Conservation (phyloP, 1,140 invertebrate genomes). For the Drosophila cardini region DNA sequence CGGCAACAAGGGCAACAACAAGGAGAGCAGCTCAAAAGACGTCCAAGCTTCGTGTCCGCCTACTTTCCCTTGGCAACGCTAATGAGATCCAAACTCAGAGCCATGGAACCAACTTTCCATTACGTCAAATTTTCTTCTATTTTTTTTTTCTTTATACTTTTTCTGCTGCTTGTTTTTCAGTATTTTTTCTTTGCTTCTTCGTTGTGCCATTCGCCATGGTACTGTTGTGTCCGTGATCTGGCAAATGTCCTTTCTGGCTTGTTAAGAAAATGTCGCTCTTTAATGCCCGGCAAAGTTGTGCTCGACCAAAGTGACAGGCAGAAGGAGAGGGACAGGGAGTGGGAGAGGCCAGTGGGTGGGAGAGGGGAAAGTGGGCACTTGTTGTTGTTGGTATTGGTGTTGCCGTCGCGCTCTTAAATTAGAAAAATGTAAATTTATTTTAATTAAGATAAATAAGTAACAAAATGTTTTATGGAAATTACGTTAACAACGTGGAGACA, state of each 20-base stretch:
- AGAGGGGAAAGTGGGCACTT: neutral
- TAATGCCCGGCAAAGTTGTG: slow-evolving; percentile 62
- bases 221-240: slow-evolving; percentile 42
- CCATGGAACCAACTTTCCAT: slow-evolving; percentile 70
- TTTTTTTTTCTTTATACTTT: slow-evolving; percentile 44
- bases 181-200: slow-evolving; percentile 49
- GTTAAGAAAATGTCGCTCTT: slow-evolving; percentile 82
- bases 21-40: slow-evolving; percentile 37
- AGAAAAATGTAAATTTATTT: slow-evolving; percentile 85
- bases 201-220: slow-evolving; percentile 19
- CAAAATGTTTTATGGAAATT: slow-evolving; percentile 85
- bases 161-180: slow-evolving; percentile 41
- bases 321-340: neutral
- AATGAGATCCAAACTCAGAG: slow-evolving; percentile 76
- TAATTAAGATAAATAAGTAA: slow-evolving; percentile 85
- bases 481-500: slow-evolving; percentile 76
- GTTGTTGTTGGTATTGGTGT: slow-evolving; percentile 30
- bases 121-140: slow-evolving; percentile 62
- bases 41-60: slow-evolving; percentile 21
- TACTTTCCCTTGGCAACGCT: slow-evolving; percentile 56
- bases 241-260: slow-evolving; percentile 80
- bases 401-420: slow-evolving; percentile 79
- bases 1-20: slow-evolving; percentile 31
- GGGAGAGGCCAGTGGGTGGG: no score
- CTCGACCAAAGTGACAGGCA: slow-evolving; percentile 25